Conservation (phyloP, 2,888 invertebrate species). For the Sipunculus nudus region DNA sequence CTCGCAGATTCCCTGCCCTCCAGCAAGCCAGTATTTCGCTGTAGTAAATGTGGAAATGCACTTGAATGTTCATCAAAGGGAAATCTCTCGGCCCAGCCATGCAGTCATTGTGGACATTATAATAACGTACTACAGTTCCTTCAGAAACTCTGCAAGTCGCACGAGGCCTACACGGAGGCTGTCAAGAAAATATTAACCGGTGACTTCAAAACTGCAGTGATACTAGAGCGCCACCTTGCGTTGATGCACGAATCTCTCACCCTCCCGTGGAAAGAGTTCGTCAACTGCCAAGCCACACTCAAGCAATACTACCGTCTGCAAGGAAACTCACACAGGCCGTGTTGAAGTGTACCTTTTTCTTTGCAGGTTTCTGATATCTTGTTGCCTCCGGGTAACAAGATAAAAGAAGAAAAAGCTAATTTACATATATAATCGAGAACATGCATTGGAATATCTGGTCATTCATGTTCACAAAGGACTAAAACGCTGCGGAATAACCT, state of each 20-base stretch:
- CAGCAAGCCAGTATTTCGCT: background rate
- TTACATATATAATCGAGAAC: too few relatives aligned
- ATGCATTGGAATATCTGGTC: too few relatives aligned
- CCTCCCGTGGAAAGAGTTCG: slow-evolving; percentile 11
- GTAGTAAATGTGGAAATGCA: background rate
- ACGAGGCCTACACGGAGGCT: slow-evolving; percentile 2
- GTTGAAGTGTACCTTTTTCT: too few relatives aligned
- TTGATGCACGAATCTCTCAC: background rate
- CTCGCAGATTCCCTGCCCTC: background rate
- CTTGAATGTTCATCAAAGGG: background rate
- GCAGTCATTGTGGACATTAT: background rate
- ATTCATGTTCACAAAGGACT: too few relatives aligned
- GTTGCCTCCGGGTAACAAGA: too few relatives aligned
- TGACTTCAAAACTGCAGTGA: background rate
- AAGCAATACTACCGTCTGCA: slow-evolving; percentile 2
- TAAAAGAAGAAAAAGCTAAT: too few relatives aligned
- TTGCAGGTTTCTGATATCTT: too few relatives aligned
- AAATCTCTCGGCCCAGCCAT: background rate
- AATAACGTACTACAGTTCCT: background rate
- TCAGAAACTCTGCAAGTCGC: background rate
- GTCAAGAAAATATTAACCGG: background rate
- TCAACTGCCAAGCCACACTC: slow-evolving; percentile 12
- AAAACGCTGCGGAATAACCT: too few relatives aligned
- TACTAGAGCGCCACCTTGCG: slow-evolving; percentile 1
- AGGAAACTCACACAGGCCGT: slow-evolving; percentile 2